Evolutionary conservation across 2,113 vertebrate genomes (phyloP), one percentile per base, ranked within the genome.

Genomic region (Trogon surrucura): DNA sequence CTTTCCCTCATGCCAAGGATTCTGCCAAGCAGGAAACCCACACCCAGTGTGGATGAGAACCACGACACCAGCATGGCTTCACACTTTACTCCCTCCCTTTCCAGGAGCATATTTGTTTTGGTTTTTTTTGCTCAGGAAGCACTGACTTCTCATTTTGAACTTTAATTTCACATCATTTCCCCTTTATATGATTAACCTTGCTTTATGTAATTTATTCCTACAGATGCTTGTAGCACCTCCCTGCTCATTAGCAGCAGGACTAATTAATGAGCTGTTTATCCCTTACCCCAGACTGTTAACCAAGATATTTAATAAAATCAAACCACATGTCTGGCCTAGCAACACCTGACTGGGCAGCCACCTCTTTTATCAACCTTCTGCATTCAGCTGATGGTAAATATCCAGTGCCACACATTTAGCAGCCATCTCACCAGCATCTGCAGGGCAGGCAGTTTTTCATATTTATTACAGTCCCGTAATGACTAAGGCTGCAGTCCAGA

Each of bases 211-310:
- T 86, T 92, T 86, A 86, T 89, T 92, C 77, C 73, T 61, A 86
- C 7, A 78, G 34, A 29, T 88, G 48, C 65, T 92, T 48, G 54
- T 13, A 84, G 32, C 47, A 94, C 60, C 90, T 95, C 69, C 64
- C 41, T 89, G 65, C 61, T 83, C 51, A 90, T 91, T 91, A 91
- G 45, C 48, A 80, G 44, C 32, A 78, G 26, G 22, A 74, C 83
- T 91, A 92, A 93, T 92, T 86, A 91, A 89, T 71, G 56, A 91
- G 25, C 32, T 86, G 75, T 86, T 94, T 91, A 51, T 83, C 22
- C 51, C 51, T 91, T 58, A 74, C 64, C 25, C 77, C 26, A 84
- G 44, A 88, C 60, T 5, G 5, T 64, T 91, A 95, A 78, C 77
- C 56, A 54, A 78, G n/a, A 27, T 88, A 27, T 93, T 90, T 88